Percentiles rank a stretch among this genome's conserved stretches.
phyloP scores from a whole-genome alignment of 2,888 invertebrate genomes.

The Tipula lateralis region DNA sequence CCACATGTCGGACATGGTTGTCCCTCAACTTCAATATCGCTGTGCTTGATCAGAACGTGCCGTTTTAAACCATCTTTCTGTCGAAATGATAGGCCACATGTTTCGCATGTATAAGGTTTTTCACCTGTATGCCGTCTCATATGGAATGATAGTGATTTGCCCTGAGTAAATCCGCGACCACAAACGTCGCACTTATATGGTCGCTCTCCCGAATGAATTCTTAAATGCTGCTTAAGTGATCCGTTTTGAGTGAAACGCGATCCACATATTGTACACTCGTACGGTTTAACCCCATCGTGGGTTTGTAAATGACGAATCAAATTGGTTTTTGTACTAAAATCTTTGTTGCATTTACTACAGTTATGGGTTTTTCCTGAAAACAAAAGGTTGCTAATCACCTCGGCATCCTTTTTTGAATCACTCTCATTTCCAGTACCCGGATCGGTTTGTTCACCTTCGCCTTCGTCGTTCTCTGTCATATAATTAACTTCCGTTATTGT shows the following conservation, averaged over 20 bases:
- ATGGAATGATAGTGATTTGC: conserved; percentile 43
- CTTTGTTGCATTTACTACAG: conserved; percentile 42
- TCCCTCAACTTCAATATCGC: not conserved
- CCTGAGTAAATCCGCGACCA: conserved; percentile 42
- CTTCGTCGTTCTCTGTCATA: conserved; percentile 25
- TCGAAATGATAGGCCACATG: conserved; percentile 41
- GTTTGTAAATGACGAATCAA: conserved; percentile 43
- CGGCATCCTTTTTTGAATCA: not conserved
- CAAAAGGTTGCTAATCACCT: not conserved
- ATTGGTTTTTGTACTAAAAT: conserved; percentile 44
- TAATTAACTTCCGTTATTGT: conserved; percentile 3
- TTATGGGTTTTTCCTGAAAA: conserved; percentile 29
- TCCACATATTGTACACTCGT: conserved; percentile 40
- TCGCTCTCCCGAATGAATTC: conserved; percentile 43
- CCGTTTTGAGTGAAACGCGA: conserved; percentile 44
- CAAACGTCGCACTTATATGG: conserved; percentile 42
- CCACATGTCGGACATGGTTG: conserved; percentile 39
- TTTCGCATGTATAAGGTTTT: conserved; percentile 43
- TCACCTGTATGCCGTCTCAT: conserved; percentile 44
- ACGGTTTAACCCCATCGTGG: conserved; percentile 42
- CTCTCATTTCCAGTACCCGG: not conserved
- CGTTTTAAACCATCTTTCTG: conserved; percentile 44
- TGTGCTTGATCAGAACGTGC: not conserved
- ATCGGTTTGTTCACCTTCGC: not conserved
- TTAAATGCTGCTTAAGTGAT: conserved; percentile 43